A percentile compares a stretch with the other conserved stretches of the same genome.
phyloP scores from a whole-genome alignment of 2,797 vertebrate genomes.

The Arrhamphus sclerolepis region DNA sequence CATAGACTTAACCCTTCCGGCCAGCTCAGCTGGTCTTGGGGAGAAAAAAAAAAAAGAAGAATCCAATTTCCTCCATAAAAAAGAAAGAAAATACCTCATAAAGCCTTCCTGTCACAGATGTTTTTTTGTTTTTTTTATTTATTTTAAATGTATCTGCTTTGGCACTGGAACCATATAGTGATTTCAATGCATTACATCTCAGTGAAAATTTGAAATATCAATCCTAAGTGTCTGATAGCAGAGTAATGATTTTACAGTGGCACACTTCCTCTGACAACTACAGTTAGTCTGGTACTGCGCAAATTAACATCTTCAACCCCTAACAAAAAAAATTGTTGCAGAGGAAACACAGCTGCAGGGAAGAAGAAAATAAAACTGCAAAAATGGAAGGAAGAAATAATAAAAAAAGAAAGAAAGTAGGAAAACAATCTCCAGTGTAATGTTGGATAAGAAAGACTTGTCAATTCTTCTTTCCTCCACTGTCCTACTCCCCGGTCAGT shows the following conservation, averaged over 20 bases:
- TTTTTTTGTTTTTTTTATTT: too few relatives aligned
- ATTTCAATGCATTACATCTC: slow-evolving; percentile 21
- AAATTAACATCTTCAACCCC: slow-evolving; percentile 18
- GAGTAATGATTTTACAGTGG: slow-evolving; percentile 23
- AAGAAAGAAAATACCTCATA: slow-evolving; percentile 54
- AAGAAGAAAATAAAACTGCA: slow-evolving; percentile 35
- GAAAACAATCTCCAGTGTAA: slow-evolving; percentile 77
- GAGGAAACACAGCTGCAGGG: slow-evolving; percentile 49
- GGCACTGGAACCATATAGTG: slow-evolving; percentile 45
- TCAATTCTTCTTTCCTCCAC: slow-evolving; percentile 49
- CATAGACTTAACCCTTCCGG: slow-evolving; percentile 31
- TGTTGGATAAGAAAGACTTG: slow-evolving; percentile 66
- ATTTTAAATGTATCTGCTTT: slow-evolving; percentile 41
- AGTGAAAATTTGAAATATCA: slow-evolving; percentile 18
- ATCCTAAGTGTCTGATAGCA: slow-evolving; percentile 28
- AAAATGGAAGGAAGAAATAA: slow-evolving; percentile 40
- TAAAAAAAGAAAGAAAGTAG: slow-evolving; percentile 42
- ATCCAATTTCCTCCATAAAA: neutral
- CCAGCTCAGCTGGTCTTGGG: slow-evolving; percentile 44
- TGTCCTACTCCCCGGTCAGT: slow-evolving; percentile 76
- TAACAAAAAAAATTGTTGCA: slow-evolving; percentile 26
- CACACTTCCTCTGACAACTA: slow-evolving; percentile 19
- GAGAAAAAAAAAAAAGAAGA: neutral
- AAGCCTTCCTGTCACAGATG: slow-evolving; percentile 44
- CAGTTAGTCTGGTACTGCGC: slow-evolving; percentile 22